A percentile compares a stretch with the other conserved stretches of the same genome.
Conservation (phyloP, 2,113 vertebrate species). For the Astur gentilis region DNA sequence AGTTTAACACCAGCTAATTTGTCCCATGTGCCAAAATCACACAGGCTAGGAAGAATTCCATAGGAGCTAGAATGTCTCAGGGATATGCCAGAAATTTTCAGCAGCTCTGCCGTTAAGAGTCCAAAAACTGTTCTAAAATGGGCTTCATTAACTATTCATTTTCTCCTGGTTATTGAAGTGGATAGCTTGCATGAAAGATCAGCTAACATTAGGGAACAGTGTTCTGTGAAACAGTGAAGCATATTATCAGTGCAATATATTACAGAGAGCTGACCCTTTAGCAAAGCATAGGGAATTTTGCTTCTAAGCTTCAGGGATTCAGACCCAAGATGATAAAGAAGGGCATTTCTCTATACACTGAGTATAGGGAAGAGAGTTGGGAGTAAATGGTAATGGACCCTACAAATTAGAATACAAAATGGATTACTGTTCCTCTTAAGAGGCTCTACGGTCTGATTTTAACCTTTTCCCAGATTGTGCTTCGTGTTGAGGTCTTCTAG, state of each 20-base stretch:
- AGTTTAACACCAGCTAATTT: slow-evolving; percentile 9
- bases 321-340: neutral
- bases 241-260: neutral
- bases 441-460: neutral
- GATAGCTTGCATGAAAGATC: slow-evolving; percentile 27
- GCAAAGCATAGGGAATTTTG: neutral
- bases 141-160: slow-evolving; percentile 46
- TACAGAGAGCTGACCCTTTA: neutral
- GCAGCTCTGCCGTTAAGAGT: neutral
- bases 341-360: neutral
- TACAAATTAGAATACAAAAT: slow-evolving; percentile 5
- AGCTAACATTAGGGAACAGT: slow-evolving; percentile 5
- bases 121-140: slow-evolving; percentile 12
- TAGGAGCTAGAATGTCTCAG: neutral
- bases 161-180: slow-evolving; percentile 22
- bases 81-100: slow-evolving; percentile 9
- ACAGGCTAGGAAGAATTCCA: neutral
- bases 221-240: neutral
- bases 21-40: neutral
- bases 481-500: neutral
- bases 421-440: neutral
- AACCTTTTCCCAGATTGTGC: neutral
- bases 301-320: slow-evolving; percentile 5
- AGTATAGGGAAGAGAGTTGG: neutral
- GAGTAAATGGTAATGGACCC: neutral